A percentile compares a stretch with the other conserved stretches of the same genome.
Conservation (phyloP, 2,888 invertebrate species). For the Parascotia fuliginaria region DNA sequence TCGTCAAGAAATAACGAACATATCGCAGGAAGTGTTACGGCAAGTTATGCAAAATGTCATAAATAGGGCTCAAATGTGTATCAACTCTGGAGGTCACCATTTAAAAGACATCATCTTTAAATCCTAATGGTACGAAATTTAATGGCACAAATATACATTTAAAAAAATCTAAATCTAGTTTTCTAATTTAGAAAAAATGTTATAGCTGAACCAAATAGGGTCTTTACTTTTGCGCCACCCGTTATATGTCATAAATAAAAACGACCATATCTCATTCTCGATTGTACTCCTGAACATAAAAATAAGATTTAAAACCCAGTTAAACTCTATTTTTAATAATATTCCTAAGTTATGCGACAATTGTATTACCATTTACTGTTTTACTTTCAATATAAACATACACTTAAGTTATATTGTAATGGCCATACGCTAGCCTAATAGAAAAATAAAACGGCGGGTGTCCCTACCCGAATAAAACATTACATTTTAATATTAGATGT, state of each 20-base stretch:
- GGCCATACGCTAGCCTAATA: neutral
- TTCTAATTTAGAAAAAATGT: too few relatives aligned
- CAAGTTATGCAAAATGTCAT: too few relatives aligned
- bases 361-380: conserved; percentile 18
- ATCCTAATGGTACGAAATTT: too few relatives aligned
- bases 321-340: conserved; percentile 32
- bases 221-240: too few relatives aligned
- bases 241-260: conserved; percentile 40
- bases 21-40: too few relatives aligned
- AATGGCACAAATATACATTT: too few relatives aligned
- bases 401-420: conserved; percentile 6
- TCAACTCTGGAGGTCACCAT: too few relatives aligned
- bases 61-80: too few relatives aligned
- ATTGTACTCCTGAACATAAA: conserved; percentile 39
- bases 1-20: too few relatives aligned
- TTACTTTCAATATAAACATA: conserved; percentile 18
- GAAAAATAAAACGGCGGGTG: conserved; percentile 17
- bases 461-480: conserved; percentile 5
- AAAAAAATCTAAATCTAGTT: too few relatives aligned
- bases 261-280: conserved; percentile 34
- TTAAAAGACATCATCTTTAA: too few relatives aligned
- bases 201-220: too few relatives aligned
- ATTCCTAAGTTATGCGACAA: conserved; percentile 31
- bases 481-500: conserved; percentile 3
- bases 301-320: conserved; percentile 38